Base-by-base conservation (phyloP, 1,140 invertebrate species). In the Druon quercuslanigerum region DNA sequence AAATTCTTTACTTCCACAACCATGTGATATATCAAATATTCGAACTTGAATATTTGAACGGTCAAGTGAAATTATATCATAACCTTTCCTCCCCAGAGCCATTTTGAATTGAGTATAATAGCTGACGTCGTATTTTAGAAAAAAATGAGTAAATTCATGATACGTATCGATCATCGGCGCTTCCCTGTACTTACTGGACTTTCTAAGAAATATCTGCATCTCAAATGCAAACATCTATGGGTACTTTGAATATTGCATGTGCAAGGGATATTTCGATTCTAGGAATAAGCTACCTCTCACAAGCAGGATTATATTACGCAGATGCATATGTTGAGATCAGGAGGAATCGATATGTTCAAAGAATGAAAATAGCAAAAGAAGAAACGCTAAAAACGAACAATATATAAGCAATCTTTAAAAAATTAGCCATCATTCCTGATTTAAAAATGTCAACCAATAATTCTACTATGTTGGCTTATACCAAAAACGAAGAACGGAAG, bases 231-330 rank as follows among this genome's bases (percentile, higher is more conserved):
- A 74, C 52, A 57, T 50, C 51, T 74, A 56, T 56, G 70, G 79
- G 79, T 80, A 80, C 79, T 77, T 84, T 84, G 83, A 85, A 85
- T 85, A 85, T 85, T 72, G 83, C 84, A 85, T 81, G 84, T 83
- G 66, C 80, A 75, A 75, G 74, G 76, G 75, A 79, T 54, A 82
- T 82, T 82, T 83, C 82, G 80, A 81, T 79, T 83, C 82, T 74
- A 76, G 77, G 82, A 83, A 83, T 79, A 46, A 46, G 57, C 46
- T 60, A 19, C 60, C 25, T 66, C 60, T 66, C 40, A 66, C 60
- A 40, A 40, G 60, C 60, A 66, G 60, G 25, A 66, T 66, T 66
- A 66, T 66, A 66, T 66, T 66, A 33, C 71, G 46, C 51, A 54
- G 50, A 50, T 50, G 74, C 46, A 33, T 70, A 51, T 51, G 60